Conservation (phyloP, 2,113 vertebrate species). For the Phodopus roborovskii region DNA sequence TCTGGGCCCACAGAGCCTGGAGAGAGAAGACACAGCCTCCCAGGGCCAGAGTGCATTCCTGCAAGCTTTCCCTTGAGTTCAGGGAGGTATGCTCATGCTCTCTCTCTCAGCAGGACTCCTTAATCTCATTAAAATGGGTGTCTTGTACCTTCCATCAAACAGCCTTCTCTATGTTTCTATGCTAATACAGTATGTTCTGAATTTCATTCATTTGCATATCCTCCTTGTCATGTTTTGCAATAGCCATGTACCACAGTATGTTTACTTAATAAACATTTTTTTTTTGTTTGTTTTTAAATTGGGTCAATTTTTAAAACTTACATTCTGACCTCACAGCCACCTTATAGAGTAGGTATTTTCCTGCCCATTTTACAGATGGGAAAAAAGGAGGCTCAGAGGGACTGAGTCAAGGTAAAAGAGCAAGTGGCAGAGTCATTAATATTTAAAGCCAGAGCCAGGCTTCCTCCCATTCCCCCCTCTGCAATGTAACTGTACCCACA, state of each 20-base stretch:
- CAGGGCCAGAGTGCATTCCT: background rate
- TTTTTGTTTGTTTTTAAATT: slow-evolving; percentile 44
- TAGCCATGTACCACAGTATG: background rate
- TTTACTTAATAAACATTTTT: slow-evolving; percentile 63
- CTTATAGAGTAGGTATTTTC: background rate
- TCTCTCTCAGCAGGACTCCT: background rate
- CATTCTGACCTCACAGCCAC: background rate
- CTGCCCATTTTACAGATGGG: slow-evolving; percentile 15
- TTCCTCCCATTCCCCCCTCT: background rate
- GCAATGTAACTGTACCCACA: background rate
- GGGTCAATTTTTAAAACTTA: slow-evolving; percentile 44
- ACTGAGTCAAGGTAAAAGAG: background rate
- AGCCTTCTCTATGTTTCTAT: background rate
- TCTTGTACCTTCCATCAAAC: background rate
- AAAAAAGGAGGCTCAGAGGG: background rate
- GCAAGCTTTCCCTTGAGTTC: background rate
- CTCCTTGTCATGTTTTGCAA: background rate
- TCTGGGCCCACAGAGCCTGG: background rate
- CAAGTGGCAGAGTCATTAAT: background rate
- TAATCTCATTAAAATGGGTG: background rate
- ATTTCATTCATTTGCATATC: background rate
- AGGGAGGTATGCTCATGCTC: background rate
- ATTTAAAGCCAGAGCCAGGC: slow-evolving; percentile 6
- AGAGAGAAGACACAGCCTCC: background rate
- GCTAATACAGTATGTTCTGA: background rate